Evolutionary conservation across 1,140 invertebrate species (phyloP).

Genomic region (Meloidogyne chitwoodi): DNA sequence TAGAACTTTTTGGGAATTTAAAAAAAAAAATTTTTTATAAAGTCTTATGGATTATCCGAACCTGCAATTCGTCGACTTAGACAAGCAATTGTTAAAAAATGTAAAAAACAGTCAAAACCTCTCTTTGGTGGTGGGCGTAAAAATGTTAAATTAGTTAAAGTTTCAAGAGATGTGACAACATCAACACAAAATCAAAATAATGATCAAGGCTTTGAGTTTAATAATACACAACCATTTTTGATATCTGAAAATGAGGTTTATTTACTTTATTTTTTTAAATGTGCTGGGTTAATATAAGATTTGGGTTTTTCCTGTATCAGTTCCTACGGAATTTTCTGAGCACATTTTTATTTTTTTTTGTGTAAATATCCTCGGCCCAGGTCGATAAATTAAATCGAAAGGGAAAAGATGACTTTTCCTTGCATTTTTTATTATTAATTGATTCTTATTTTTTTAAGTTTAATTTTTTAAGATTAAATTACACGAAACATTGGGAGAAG

Average conservation of each 20-base stretch:
- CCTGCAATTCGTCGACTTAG: slow-evolving; percentile 42
- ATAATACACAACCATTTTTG: neutral
- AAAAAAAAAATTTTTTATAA: slow-evolving; percentile 15
- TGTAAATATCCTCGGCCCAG: too few relatives aligned
- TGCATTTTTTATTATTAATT: too few relatives aligned
- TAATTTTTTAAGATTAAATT: slow-evolving; percentile 32
- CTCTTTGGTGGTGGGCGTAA: neutral
- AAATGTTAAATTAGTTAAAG: slow-evolving; percentile 10
- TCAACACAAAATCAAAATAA: too few relatives aligned
- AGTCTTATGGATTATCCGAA: slow-evolving; percentile 46
- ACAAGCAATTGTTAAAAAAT: slow-evolving; percentile 22
- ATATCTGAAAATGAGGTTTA: slow-evolving; percentile 8
- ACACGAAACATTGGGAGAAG: slow-evolving; percentile 45
- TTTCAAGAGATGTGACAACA: neutral
- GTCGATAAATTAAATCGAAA: too few relatives aligned
- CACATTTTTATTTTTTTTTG: too few relatives aligned
- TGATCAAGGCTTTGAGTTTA: slow-evolving; percentile 10
- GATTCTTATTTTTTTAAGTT: too few relatives aligned
- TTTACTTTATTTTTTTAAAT: neutral
- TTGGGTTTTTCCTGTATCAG: too few relatives aligned
- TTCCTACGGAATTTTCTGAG: too few relatives aligned
- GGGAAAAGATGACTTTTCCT: too few relatives aligned
- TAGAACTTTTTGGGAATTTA: too few relatives aligned
- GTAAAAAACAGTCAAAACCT: slow-evolving; percentile 23
- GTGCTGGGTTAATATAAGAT: neutral